Evolutionary conservation across 2,113 vertebrate species (phyloP).

Genomic region (Equus przewalskii): DNA sequence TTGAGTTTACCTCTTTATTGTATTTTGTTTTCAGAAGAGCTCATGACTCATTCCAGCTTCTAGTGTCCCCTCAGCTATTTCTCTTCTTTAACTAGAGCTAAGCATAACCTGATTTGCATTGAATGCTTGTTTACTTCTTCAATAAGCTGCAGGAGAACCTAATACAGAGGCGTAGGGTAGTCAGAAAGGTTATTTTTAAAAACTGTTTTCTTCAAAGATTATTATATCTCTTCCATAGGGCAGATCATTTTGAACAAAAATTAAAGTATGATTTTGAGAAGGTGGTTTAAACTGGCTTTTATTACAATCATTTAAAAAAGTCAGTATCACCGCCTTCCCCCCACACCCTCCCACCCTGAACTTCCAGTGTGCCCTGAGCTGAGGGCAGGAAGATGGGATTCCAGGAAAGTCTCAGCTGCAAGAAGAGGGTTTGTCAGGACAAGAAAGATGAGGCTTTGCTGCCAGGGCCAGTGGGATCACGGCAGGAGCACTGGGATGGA

Average conservation of each 20-base stretch:
- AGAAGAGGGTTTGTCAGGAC: not conserved
- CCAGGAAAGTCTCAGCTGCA: too few relatives aligned
- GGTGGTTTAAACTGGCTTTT: not conserved
- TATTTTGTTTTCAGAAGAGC: not conserved
- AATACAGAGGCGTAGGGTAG: not conserved
- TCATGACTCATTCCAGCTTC: not conserved
- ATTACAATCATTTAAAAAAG: not conserved
- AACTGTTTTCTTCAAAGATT: not conserved
- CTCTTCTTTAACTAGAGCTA: not conserved
- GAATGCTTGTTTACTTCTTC: not conserved
- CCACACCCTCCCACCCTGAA: too few relatives aligned
- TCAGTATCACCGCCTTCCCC: not conserved
- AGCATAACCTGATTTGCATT: not conserved
- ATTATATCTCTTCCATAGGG: not conserved
- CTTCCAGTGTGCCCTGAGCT: not conserved
- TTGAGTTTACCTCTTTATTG: not conserved
- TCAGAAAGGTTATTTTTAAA: not conserved
- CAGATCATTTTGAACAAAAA: not conserved
- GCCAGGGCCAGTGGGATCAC: not conserved
- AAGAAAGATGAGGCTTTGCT: fast-evolving
- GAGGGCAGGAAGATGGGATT: not conserved
- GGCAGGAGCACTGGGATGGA: not conserved
- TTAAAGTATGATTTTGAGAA: not conserved
- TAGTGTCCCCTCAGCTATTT: not conserved
- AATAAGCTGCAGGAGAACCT: not conserved